Conservation (phyloP, 1,140 invertebrate genomes). For the Neocloeon triangulifer region DNA sequence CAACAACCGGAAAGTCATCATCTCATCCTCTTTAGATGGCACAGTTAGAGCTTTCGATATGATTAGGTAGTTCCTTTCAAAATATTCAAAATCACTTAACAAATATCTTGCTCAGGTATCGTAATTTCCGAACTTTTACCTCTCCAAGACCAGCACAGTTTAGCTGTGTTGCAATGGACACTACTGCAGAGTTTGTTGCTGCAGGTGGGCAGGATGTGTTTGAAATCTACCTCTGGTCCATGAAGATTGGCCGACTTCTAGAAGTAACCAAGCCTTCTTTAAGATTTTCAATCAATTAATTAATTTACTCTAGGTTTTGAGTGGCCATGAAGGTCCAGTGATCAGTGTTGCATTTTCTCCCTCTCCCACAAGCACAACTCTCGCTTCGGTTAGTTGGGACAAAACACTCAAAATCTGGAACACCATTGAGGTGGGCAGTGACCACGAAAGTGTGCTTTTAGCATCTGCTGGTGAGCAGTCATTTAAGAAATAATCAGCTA, state of each 20-base stretch:
- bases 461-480: slow-evolving; percentile 50
- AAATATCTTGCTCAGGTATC: slow-evolving; percentile 38
- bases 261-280: slow-evolving; percentile 34
- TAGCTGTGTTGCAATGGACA: slow-evolving; percentile 70
- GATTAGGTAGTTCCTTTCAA: slow-evolving; percentile 26
- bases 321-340: slow-evolving; percentile 83
- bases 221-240: slow-evolving; percentile 87
- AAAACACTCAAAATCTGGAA: slow-evolving; percentile 84
- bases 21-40: slow-evolving; percentile 82
- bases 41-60: slow-evolving; percentile 90
- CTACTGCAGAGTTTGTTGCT: slow-evolving; percentile 72
- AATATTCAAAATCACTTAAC: slow-evolving; percentile 5
- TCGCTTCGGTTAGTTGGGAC: slow-evolving; percentile 87
- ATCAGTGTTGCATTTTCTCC: slow-evolving; percentile 62
- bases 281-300: neutral
- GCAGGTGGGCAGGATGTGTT: slow-evolving; percentile 86
- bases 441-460: slow-evolving; percentile 63
- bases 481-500: too few relatives aligned
- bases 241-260: slow-evolving; percentile 71
- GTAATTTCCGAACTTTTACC: slow-evolving; percentile 90
- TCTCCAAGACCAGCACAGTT: slow-evolving; percentile 80
- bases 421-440: slow-evolving; percentile 52
- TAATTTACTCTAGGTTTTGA: slow-evolving; percentile 34
- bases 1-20: slow-evolving; percentile 72
- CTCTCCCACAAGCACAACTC: slow-evolving; percentile 34